phyloP scores from a whole-genome alignment of 2,797 vertebrate species.

The Megalops cyprinoides region DNA sequence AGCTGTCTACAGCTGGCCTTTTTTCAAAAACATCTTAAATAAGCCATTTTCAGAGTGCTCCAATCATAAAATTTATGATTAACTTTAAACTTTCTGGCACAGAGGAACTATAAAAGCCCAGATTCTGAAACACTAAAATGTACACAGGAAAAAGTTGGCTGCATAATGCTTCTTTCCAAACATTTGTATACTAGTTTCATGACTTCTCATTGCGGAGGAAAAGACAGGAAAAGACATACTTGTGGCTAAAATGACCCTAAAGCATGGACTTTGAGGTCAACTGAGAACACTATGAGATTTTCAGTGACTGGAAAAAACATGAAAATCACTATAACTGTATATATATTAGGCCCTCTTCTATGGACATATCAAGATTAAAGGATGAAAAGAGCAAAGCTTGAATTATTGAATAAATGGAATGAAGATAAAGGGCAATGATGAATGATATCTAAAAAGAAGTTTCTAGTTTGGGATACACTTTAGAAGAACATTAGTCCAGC shows the following conservation, averaged over 20 bases:
- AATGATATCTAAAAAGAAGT: no score
- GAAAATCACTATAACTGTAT: no score
- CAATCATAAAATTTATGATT: conserved; percentile 56
- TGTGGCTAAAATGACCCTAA: neutral
- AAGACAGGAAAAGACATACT: conserved; percentile 18
- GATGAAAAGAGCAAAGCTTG: neutral
- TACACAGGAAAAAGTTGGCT: conserved; percentile 28
- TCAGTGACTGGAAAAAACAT: no score
- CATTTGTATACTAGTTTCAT: neutral
- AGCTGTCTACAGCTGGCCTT: conserved; percentile 59
- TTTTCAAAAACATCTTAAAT: conserved; percentile 57
- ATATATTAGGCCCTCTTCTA: neutral
- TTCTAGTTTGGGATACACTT: no score
- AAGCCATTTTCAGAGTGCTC: conserved; percentile 53
- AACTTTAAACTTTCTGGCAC: conserved; percentile 54
- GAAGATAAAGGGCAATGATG: neutral
- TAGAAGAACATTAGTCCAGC: no score
- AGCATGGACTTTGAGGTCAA: conserved; percentile 57
- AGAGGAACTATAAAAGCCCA: conserved; percentile 29
- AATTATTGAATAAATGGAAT: neutral
- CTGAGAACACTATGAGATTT: conserved; percentile 47
- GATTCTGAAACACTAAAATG: conserved; percentile 46
- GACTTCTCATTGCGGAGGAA: neutral
- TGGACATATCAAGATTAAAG: neutral
- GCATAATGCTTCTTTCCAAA: conserved; percentile 30